phyloP scores from a whole-genome alignment of 2,888 invertebrate genomes.

The Kryphioiulus occultus region DNA sequence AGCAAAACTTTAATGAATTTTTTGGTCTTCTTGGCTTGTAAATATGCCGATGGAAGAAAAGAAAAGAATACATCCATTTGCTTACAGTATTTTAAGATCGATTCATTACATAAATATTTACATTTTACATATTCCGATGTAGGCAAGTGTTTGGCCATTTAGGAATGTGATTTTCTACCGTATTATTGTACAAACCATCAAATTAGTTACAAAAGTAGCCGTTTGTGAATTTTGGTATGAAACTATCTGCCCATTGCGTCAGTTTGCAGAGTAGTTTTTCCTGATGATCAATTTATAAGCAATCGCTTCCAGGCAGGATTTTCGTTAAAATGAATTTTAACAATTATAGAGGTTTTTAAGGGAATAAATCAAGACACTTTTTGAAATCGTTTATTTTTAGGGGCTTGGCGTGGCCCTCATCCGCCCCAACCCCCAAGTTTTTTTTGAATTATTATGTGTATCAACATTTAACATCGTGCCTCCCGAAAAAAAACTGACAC shows the following conservation, averaged over 20 bases:
- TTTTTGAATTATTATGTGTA: neutral
- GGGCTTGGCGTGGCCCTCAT: neutral
- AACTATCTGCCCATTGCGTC: neutral
- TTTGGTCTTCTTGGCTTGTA: too few relatives aligned
- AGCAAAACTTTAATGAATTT: too few relatives aligned
- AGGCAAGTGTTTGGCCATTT: too few relatives aligned
- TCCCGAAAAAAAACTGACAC: neutral
- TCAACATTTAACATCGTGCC: constrained; percentile 24
- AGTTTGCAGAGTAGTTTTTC: neutral
- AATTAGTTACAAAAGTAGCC: neutral
- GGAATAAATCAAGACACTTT: constrained; percentile 10
- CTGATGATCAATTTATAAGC: neutral
- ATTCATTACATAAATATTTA: too few relatives aligned
- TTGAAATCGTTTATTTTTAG: constrained; percentile 1
- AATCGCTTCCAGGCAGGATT: neutral
- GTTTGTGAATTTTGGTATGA: neutral
- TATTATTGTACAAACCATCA: too few relatives aligned
- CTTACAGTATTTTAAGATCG: too few relatives aligned
- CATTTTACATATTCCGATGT: too few relatives aligned
- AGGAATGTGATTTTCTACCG: too few relatives aligned
- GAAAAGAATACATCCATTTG: too few relatives aligned
- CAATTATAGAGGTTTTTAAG: neutral
- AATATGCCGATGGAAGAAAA: too few relatives aligned
- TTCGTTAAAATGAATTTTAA: neutral
- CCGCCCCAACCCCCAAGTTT: neutral